Evolutionary conservation across 2,113 vertebrate genomes (phyloP), one percentile per base, ranked within the genome.

Genomic region (Sphaerodactylus townsendi): DNA sequence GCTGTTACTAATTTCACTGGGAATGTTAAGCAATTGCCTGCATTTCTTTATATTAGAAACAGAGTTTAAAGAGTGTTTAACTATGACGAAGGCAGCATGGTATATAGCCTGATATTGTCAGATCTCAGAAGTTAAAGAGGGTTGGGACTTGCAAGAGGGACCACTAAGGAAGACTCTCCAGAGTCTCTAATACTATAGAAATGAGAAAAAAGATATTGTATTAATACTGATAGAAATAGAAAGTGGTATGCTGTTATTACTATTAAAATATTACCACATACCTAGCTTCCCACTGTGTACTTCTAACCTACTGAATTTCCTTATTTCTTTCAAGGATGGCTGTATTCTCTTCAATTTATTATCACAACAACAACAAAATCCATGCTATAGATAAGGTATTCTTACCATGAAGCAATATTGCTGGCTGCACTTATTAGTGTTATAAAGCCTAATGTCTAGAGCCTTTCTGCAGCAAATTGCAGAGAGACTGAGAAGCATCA

Each of bases 401-500:
- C 21, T 56, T 66, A 50, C 21, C 64, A 35, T 68, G 35, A n/a
- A n/a, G n/a, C n/a, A n/a, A n/a, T n/a, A n/a, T n/a, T n/a, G n/a
- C 59, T 50, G 69, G 77, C 89, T 33, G 84, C 9, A 77, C 71
- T 44, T 30, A 5, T 33, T 59, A 72, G 64, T 80, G 4, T 59
- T 75, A 39, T 11, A 74, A n/a, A 44, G 50, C 48, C 25, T 77
- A 4, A 17, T 75, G 73, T 7, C 0, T 72, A 15, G 28, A 68
- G 0, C 0, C 5, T 28, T 8, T 33, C 72, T 37, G 66, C 33
- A 82, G 35, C 2, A 21, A 28, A 35, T 80, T 4, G 2, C 2
- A 71, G 82, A 77, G 56, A 7, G 2, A 0, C 19, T 59, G 56
- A 30, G 64, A 30, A 78, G 46, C 66, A 17, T 72, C 80, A 77